phyloP scores from a whole-genome alignment of 2,888 invertebrate species.

The Dryocosmus kuriphilus region DNA sequence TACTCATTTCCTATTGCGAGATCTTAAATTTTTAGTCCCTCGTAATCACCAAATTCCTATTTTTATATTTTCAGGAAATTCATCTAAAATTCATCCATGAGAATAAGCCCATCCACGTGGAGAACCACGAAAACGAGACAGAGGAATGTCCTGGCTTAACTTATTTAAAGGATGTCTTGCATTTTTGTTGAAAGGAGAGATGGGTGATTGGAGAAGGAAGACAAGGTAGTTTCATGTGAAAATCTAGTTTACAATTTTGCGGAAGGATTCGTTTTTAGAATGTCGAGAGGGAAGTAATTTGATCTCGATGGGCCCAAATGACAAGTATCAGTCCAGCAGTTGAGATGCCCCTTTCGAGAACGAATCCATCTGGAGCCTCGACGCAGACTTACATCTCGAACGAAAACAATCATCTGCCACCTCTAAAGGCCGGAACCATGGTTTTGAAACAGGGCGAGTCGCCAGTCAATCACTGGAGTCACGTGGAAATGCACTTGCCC shows the following conservation, averaged over 20 bases:
- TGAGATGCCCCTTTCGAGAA: constrained; percentile 79
- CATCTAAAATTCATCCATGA: not conserved
- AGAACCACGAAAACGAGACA: constrained; percentile 51
- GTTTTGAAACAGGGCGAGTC: constrained; percentile 78
- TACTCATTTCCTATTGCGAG: not conserved
- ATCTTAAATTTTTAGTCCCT: not conserved
- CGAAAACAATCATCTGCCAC: constrained; percentile 78
- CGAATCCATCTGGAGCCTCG: constrained; percentile 76
- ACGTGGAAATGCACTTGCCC: constrained; percentile 63
- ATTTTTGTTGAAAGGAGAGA: constrained; percentile 18
- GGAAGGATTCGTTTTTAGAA: constrained; percentile 6
- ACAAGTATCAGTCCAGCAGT: constrained; percentile 65
- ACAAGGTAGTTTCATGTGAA: constrained; percentile 7
- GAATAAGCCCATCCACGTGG: not conserved
- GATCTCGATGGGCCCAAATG: constrained; percentile 65
- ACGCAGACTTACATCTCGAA: constrained; percentile 76
- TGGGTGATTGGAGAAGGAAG: constrained; percentile 3
- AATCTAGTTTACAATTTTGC: constrained; percentile 10
- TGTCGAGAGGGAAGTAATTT: constrained; percentile 17
- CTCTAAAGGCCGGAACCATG: constrained; percentile 73
- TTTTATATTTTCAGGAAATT: not conserved
- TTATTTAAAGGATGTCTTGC: constrained; percentile 49
- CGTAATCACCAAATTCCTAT: not conserved
- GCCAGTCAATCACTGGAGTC: constrained; percentile 61
- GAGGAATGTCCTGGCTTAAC: constrained; percentile 52